These are phyloP conservation scores for Cheilosia impressa DNA, from an alignment of 2,888 invertebrate genomes.

Conservation along the genomic window DNA sequence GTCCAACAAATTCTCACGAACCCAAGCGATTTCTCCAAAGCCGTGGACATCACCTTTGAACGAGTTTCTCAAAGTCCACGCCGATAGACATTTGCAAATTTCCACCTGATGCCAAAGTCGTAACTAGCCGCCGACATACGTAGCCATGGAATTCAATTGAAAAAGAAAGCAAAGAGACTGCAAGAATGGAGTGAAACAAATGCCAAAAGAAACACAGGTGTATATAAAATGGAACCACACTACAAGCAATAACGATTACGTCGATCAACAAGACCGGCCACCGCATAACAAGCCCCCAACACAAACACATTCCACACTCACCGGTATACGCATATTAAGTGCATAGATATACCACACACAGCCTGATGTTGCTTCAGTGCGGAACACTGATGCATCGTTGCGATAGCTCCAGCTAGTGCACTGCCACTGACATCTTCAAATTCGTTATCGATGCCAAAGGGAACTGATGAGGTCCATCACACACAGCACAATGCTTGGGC, in stretches of 20 bases:
- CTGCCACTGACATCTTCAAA: constrained; percentile 24
- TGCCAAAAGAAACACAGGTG: constrained; percentile 52
- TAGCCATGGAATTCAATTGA: constrained; percentile 38
- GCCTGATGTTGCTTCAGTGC: constrained; percentile 38
- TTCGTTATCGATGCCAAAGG: constrained; percentile 32
- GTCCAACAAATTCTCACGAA: constrained; percentile 40
- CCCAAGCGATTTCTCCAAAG: constrained; percentile 27
- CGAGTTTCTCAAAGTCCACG: constrained; percentile 30
- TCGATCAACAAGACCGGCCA: constrained; percentile 54
- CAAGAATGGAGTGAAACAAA: neutral
- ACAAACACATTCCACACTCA: constrained; percentile 54
- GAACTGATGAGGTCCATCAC: constrained; percentile 5
- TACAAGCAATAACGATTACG: constrained; percentile 51
- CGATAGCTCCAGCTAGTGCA: constrained; percentile 20
- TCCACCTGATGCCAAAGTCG: constrained; percentile 42
- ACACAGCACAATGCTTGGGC: constrained; percentile 38
- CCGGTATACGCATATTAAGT: constrained; percentile 33
- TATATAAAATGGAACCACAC: constrained; percentile 49
- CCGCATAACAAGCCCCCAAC: constrained; percentile 53
- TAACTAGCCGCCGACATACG: constrained; percentile 9
- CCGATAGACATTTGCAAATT: constrained; percentile 26
- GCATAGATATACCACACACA: constrained; percentile 17
- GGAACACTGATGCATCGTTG: constrained; percentile 30
- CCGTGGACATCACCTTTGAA: constrained; percentile 38
- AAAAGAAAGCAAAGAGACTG: constrained; percentile 52